These are phyloP conservation scores for Rousettus leschenaultii DNA, from an alignment of 2,113 vertebrate genomes.

Conservation along the genomic window DNA sequence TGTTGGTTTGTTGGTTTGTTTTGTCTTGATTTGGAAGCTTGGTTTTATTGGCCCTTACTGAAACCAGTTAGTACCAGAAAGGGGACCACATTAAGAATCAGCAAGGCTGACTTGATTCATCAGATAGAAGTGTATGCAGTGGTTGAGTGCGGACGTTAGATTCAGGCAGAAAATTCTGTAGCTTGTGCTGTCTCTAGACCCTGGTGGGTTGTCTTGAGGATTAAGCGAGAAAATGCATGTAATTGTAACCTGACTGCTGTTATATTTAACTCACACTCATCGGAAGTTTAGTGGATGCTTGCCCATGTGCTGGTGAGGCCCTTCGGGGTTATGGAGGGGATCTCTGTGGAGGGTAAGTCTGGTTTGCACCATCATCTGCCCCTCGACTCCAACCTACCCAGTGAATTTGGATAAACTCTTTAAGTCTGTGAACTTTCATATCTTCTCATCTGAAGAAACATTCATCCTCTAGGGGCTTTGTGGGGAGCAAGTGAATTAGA, in stretches of 20 bases:
- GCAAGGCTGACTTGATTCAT: not conserved
- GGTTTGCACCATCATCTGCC: not conserved
- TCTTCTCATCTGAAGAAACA: not conserved
- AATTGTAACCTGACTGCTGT: not conserved
- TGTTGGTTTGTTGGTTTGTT: not conserved
- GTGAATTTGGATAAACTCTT: not conserved
- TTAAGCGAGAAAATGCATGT: not conserved
- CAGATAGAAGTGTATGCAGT: not conserved
- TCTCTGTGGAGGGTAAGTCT: not conserved
- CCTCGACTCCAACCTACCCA: not conserved
- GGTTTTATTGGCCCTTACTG: not conserved
- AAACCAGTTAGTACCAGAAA: not conserved
- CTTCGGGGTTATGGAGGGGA: not conserved
- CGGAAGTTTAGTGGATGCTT: not conserved
- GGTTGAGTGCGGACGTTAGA: not conserved
- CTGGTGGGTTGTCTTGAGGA: not conserved
- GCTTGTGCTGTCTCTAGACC: not conserved
- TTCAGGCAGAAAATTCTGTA: not conserved
- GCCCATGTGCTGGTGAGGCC: not conserved
- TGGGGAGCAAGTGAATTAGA: not conserved
- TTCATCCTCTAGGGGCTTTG: not conserved
- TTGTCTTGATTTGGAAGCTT: not conserved
- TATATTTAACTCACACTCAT: not conserved
- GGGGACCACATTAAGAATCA: not conserved
- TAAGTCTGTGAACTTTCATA: not conserved